phyloP scores from a whole-genome alignment of 2,888 invertebrate species.

The Anthophora plumipes region DNA sequence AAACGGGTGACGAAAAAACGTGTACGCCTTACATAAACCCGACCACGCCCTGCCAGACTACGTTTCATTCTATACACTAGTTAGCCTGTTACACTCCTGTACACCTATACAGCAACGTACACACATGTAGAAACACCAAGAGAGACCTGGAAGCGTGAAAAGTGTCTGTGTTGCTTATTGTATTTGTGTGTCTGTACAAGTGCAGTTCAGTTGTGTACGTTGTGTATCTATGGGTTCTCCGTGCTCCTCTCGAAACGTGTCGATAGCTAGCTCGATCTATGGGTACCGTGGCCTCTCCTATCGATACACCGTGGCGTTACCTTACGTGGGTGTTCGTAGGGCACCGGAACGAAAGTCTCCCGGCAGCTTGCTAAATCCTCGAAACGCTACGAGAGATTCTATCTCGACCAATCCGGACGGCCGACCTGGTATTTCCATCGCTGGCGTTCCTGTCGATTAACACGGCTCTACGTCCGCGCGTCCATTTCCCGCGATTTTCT shows the following conservation, averaged over 20 bases:
- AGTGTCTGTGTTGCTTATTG: too few relatives aligned
- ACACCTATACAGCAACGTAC: too few relatives aligned
- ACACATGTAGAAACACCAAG: too few relatives aligned
- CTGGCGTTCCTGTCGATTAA: slow-evolving; percentile 55
- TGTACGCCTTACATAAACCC: slow-evolving; percentile 82
- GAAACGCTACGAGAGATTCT: slow-evolving; percentile 74
- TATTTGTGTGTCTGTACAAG: too few relatives aligned
- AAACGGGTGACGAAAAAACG: slow-evolving; percentile 81
- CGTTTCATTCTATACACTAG: slow-evolving; percentile 63
- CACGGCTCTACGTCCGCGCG: slow-evolving; percentile 22
- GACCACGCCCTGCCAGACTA: slow-evolving; percentile 81
- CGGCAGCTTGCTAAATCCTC: slow-evolving; percentile 76
- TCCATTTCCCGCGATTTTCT: slow-evolving; percentile 49
- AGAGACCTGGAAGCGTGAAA: slow-evolving; percentile 42
- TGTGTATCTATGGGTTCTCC: slow-evolving; percentile 39
- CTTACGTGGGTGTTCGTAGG: slow-evolving; percentile 72
- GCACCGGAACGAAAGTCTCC: slow-evolving; percentile 78
- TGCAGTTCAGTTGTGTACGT: too few relatives aligned
- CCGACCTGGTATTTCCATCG: slow-evolving; percentile 65
- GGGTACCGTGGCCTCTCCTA: slow-evolving; percentile 62
- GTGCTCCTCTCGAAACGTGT: slow-evolving; percentile 69
- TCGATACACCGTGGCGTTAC: slow-evolving; percentile 61
- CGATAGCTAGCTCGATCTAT: slow-evolving; percentile 65
- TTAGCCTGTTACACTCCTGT: slow-evolving; percentile 13
- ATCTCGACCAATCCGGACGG: slow-evolving; percentile 64